Evolutionary conservation across 2,888 invertebrate species (phyloP).

Genomic region (Beris morrisii): DNA sequence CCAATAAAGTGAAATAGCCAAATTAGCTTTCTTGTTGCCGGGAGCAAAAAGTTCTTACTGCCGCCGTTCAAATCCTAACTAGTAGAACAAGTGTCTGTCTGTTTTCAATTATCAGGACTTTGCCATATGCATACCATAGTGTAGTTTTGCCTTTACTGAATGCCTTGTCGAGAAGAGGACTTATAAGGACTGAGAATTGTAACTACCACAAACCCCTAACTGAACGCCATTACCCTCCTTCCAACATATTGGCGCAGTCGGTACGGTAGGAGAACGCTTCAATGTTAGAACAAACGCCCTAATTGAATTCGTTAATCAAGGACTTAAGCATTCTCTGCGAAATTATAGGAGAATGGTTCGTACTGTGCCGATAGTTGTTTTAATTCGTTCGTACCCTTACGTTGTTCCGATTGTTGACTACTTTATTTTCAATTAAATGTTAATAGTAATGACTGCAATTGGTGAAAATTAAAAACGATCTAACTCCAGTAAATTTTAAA

Average conservation of each 20-base stretch:
- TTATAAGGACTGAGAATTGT: too few relatives aligned
- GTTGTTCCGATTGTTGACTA: constrained; percentile 30
- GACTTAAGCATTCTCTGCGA: constrained; percentile 45
- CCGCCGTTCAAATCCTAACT: constrained; percentile 2
- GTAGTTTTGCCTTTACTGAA: too few relatives aligned
- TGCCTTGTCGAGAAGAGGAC: too few relatives aligned
- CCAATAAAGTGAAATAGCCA: not conserved
- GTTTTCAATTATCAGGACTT: constrained; percentile 1
- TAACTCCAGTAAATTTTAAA: too few relatives aligned
- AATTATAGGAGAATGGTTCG: constrained; percentile 5
- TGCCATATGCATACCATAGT: not conserved
- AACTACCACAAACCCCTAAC: not conserved
- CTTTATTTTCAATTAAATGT: constrained; percentile 36
- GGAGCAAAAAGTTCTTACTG: not conserved
- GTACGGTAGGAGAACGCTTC: constrained; percentile 34
- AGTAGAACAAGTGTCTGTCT: constrained; percentile 10
- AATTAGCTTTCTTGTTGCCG: constrained; percentile 4
- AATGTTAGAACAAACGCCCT: constrained; percentile 45
- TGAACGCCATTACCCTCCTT: not conserved
- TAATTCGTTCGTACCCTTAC: not conserved
- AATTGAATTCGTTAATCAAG: constrained; percentile 48
- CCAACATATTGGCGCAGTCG: not conserved
- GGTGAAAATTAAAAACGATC: not conserved
- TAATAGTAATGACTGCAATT: constrained; percentile 33
- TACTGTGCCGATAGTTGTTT: not conserved